phyloP scores from a whole-genome alignment of 2,797 vertebrate species.

The Poecilia picta region DNA sequence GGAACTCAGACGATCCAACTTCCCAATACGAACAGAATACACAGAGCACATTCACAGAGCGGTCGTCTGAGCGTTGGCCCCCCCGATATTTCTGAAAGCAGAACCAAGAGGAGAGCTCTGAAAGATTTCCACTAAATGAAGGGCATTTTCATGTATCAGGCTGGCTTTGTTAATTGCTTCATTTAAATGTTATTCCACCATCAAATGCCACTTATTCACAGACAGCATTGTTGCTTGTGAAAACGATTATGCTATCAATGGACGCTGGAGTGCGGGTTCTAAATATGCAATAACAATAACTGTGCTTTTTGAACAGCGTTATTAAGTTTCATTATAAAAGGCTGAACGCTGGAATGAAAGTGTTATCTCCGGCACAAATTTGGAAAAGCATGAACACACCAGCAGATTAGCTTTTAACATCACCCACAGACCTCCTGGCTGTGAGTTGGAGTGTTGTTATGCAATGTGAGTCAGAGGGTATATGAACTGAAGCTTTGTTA shows the following conservation, averaged over 20 bases:
- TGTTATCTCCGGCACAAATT: conserved; percentile 20
- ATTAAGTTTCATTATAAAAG: conserved; percentile 16
- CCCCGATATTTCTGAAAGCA: neutral
- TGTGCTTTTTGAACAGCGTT: neutral
- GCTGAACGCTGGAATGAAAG: conserved; percentile 31
- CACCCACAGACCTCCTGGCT: conserved; percentile 50
- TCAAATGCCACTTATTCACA: conserved; percentile 14
- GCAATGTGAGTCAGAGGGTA: conserved; percentile 67
- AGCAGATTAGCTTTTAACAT: conserved; percentile 34
- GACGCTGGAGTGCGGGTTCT: neutral
- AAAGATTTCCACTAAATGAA: neutral
- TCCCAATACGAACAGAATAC: neutral
- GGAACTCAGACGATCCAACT: neutral
- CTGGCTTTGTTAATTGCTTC: neutral
- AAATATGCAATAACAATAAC: conserved; percentile 6
- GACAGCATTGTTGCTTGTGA: neutral
- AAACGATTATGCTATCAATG: neutral
- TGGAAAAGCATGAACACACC: conserved; percentile 20
- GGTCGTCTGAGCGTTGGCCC: neutral
- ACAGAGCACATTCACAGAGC: neutral
- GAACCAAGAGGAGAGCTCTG: conserved; percentile 1
- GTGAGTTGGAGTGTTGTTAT: conserved; percentile 49
- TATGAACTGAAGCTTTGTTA: conserved; percentile 73
- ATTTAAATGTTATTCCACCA: conserved; percentile 12
- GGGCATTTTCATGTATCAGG: neutral